Evolutionary conservation across 2,888 invertebrate genomes (phyloP).

Genomic region (Fragum sueziense): DNA sequence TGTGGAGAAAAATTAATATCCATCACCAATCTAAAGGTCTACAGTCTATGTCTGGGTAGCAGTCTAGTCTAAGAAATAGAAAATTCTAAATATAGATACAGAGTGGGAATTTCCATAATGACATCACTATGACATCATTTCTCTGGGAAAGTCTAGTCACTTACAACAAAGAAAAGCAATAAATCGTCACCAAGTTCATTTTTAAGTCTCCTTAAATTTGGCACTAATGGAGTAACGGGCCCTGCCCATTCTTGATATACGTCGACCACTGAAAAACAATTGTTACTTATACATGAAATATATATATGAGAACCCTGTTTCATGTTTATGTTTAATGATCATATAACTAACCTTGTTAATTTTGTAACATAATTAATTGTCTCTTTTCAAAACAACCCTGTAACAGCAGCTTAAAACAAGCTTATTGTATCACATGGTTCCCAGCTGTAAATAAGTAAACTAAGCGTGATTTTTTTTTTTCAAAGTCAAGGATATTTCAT

Average conservation of each 20-base stretch:
- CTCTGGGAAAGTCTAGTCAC: conserved; percentile 60
- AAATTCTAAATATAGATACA: conserved; percentile 21
- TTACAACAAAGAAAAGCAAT: conserved; percentile 90
- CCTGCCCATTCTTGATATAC: conserved; percentile 96
- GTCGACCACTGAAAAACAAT: conserved; percentile 87
- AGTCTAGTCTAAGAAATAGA: conserved; percentile 4
- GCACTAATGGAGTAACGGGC: conserved; percentile 92
- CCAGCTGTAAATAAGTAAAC: no score
- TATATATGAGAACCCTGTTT: no score
- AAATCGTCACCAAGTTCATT: conserved; percentile 93
- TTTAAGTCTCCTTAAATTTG: conserved; percentile 92
- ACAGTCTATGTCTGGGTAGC: conserved; percentile 9
- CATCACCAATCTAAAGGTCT: conserved; percentile 32
- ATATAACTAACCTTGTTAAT: no score
- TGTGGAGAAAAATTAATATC: background rate
- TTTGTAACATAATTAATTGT: no score
- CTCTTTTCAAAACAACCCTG: no score
- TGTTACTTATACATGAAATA: background rate
- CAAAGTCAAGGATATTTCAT: no score
- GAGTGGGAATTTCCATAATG: conserved; percentile 12
- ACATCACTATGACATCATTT: conserved; percentile 4
- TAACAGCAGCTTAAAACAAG: no score
- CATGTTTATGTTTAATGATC: no score
- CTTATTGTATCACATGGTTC: no score
- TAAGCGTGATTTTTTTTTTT: no score